phyloP scores from a whole-genome alignment of 2,113 vertebrate species.

The Psilopsiagon aymara region DNA sequence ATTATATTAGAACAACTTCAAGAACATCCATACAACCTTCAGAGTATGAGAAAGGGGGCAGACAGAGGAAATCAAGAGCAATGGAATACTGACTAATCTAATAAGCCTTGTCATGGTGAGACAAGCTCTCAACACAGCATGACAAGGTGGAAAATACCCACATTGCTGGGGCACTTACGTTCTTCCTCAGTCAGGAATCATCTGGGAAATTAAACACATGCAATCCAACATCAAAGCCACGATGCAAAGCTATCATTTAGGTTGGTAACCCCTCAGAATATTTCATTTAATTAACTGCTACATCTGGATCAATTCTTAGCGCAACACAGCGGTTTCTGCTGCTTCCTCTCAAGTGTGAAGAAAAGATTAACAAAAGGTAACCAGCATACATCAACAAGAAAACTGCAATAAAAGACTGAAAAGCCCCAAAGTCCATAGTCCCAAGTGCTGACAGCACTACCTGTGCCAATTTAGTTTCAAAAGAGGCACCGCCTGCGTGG shows the following conservation, averaged over 20 bases:
- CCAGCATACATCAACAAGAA: conserved; percentile 14
- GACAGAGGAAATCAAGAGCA: conserved; percentile 43
- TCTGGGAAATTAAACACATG: background rate
- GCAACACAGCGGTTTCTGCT: background rate
- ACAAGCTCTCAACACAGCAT: conserved; percentile 17
- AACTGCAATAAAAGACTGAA: background rate
- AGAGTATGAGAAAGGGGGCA: conserved; percentile 7
- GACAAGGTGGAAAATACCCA: conserved; percentile 50
- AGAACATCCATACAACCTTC: conserved; percentile 6
- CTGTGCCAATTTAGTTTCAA: background rate
- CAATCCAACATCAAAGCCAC: background rate
- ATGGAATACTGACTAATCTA: conserved; percentile 36
- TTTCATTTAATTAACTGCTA: conserved; percentile 44
- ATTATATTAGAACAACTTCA: conserved; percentile 4
- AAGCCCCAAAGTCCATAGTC: background rate
- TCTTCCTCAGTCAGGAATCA: conserved; percentile 28
- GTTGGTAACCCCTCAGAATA: background rate
- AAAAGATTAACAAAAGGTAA: conserved; percentile 44
- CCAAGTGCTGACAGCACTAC: background rate
- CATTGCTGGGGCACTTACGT: background rate
- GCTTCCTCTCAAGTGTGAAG: conserved; percentile 40
- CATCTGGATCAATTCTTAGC: conserved; percentile 42
- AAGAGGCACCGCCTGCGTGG: background rate
- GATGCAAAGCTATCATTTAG: conserved; percentile 3
- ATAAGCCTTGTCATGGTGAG: conserved; percentile 43